phyloP scores from a whole-genome alignment of 2,113 vertebrate species.

The Brachirus orientalis region DNA sequence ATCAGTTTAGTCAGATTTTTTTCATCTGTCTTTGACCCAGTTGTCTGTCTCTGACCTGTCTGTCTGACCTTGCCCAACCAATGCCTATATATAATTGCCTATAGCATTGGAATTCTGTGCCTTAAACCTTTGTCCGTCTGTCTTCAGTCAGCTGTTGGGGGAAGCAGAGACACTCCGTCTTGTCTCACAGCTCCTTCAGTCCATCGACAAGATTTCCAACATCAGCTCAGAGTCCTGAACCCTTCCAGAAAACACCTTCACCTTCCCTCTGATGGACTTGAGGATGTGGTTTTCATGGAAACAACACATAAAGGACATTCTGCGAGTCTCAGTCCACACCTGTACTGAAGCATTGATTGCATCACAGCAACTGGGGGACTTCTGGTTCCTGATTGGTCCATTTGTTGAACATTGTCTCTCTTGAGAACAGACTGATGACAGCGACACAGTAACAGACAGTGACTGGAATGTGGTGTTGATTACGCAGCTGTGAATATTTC shows the following conservation, averaged over 20 bases:
- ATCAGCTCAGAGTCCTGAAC: conserved; percentile 55
- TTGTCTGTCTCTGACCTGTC: neutral
- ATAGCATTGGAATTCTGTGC: neutral
- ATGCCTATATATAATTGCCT: no score
- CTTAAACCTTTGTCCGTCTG: neutral
- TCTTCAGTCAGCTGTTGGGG: conserved; percentile 70
- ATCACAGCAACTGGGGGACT: neutral
- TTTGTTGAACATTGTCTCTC: neutral
- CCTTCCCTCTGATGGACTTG: neutral
- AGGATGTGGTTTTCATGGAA: conserved; percentile 10
- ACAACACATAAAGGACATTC: neutral
- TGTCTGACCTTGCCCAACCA: neutral
- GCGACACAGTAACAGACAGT: neutral
- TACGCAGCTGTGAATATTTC: neutral
- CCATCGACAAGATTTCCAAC: conserved; percentile 77
- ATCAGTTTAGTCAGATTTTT: no score
- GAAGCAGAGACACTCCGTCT: conserved; percentile 74
- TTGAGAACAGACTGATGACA: neutral
- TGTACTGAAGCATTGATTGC: neutral
- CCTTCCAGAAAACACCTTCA: neutral
- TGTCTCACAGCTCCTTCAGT: conserved; percentile 76
- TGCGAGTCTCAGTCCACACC: neutral
- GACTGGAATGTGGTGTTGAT: neutral
- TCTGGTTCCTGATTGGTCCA: neutral
- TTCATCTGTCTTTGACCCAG: no score